These are phyloP conservation scores for Troides helena DNA, from an alignment of 2,888 invertebrate species.

Conservation along the genomic window DNA sequence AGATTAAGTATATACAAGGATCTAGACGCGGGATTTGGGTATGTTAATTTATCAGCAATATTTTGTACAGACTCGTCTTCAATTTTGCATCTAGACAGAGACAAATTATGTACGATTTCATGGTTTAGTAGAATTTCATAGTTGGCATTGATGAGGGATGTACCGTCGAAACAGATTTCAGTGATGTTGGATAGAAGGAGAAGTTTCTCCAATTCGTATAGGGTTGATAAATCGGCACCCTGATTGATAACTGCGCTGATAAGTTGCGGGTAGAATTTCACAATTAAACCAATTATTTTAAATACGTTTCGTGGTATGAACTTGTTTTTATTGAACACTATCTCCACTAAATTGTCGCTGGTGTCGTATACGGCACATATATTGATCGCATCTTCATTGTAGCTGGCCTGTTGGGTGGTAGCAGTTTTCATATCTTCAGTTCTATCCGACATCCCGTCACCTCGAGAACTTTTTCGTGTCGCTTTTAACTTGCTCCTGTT, in stretches of 20 bases:
- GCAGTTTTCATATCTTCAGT: slow-evolving; percentile 27
- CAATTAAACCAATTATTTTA: slow-evolving; percentile 46
- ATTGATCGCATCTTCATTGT: slow-evolving; percentile 30
- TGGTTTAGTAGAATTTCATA: slow-evolving; percentile 48
- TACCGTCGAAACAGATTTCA: slow-evolving; percentile 52
- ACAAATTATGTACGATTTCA: slow-evolving; percentile 43
- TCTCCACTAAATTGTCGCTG: slow-evolving; percentile 41
- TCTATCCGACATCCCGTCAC: slow-evolving; percentile 33
- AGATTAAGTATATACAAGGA: slow-evolving; percentile 50
- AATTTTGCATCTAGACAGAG: slow-evolving; percentile 53
- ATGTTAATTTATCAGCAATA: slow-evolving; percentile 42
- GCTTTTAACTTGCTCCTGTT: slow-evolving; percentile 36
- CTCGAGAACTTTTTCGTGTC: slow-evolving; percentile 23
- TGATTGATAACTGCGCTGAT: slow-evolving; percentile 44
- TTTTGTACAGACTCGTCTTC: slow-evolving; percentile 45
- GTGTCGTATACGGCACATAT: slow-evolving; percentile 45
- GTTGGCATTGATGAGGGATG: slow-evolving; percentile 44
- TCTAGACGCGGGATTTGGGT: slow-evolving; percentile 46
- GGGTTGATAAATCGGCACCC: slow-evolving; percentile 39
- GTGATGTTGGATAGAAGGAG: slow-evolving; percentile 48
- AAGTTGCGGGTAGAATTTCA: slow-evolving; percentile 44
- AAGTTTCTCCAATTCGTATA: slow-evolving; percentile 52
- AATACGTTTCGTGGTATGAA: slow-evolving; percentile 46
- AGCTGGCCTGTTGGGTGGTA: slow-evolving; percentile 13
- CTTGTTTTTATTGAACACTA: slow-evolving; percentile 47